These are phyloP conservation scores for Parnassius glacialis DNA, from an alignment of 2,888 invertebrate genomes.

Conservation along the genomic window DNA sequence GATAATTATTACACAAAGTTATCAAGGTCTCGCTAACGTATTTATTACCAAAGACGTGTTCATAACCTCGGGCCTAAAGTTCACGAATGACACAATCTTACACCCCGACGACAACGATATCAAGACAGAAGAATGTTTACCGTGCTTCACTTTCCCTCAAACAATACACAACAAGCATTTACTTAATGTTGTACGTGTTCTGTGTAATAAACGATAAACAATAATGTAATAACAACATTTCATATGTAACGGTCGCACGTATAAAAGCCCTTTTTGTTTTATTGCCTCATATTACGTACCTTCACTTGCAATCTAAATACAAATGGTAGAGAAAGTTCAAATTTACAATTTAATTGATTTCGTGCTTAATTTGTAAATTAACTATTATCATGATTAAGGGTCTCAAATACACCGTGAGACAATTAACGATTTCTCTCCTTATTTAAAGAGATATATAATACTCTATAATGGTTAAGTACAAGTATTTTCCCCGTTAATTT, in stretches of 20 bases:
- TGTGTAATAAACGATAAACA: conserved; percentile 12
- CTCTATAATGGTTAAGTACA: too few species aligned
- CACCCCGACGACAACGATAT: conserved; percentile 1
- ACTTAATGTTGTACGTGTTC: conserved; percentile 20
- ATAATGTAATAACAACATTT: conserved; percentile 13
- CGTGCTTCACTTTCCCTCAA: conserved; percentile 20
- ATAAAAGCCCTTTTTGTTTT: conserved; percentile 15
- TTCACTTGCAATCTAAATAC: conserved; percentile 14
- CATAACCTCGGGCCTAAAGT: conserved; percentile 35
- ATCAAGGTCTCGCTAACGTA: conserved; percentile 40
- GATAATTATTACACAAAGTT: conserved; percentile 47
- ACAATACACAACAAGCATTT: conserved; percentile 13
- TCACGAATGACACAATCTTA: conserved; percentile 33
- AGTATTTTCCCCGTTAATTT: too few species aligned
- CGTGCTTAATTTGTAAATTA: conserved; percentile 21
- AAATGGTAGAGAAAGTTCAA: conserved; percentile 21
- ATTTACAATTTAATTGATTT: conserved; percentile 25
- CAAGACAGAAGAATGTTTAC: conserved; percentile 6
- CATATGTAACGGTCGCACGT: conserved; percentile 19
- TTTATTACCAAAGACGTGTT: conserved; percentile 37
- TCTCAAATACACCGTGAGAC: neutral
- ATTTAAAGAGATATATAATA: too few species aligned
- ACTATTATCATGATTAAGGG: conserved; percentile 7
- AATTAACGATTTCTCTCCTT: too few species aligned
- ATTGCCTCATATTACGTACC: conserved; percentile 15